Conservation (phyloP, 1,140 invertebrate genomes). For the Dendrolimus kikuchii region DNA sequence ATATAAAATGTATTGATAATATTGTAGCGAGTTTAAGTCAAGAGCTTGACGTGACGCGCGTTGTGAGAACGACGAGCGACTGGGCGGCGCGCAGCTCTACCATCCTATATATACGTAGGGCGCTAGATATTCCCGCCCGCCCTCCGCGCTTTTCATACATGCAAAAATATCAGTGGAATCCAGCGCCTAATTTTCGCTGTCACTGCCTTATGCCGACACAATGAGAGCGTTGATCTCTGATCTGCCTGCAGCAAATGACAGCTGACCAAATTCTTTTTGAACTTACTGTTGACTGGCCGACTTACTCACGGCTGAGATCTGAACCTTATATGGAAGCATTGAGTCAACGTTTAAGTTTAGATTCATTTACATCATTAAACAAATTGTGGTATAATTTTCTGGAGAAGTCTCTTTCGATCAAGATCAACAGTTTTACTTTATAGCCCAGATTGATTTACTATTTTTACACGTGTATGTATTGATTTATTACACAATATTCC, state of each 20-base stretch:
- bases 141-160: slow-evolving; percentile 42
- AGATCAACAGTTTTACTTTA: no score
- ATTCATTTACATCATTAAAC: no score
- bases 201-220: slow-evolving; percentile 57
- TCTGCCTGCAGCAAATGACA: slow-evolving; percentile 37
- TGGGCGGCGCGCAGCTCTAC: slow-evolving; percentile 44
- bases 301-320: slow-evolving; percentile 19
- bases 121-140: slow-evolving; percentile 38
- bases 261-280: slow-evolving; percentile 50
- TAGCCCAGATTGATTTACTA: no score
- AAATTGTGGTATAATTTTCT: no score
- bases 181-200: slow-evolving; percentile 63
- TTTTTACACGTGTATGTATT: no score
- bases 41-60: slow-evolving; percentile 17
- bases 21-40: slow-evolving; percentile 4
- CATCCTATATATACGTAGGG: slow-evolving; percentile 51
- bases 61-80: slow-evolving; percentile 33
- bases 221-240: slow-evolving; percentile 65
- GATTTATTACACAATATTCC: no score
- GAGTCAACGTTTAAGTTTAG: background rate
- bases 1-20: slow-evolving; percentile 7
- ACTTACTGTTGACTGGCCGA: slow-evolving; percentile 29
- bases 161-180: slow-evolving; percentile 66
- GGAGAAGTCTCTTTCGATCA: no score
- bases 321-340: slow-evolving; percentile 24